A percentile compares a stretch with the other conserved stretches of the same genome.
These are phyloP conservation scores for Catamblyrhynchus diadema DNA, from an alignment of 2,797 vertebrate genomes.

Conservation along the genomic window DNA sequence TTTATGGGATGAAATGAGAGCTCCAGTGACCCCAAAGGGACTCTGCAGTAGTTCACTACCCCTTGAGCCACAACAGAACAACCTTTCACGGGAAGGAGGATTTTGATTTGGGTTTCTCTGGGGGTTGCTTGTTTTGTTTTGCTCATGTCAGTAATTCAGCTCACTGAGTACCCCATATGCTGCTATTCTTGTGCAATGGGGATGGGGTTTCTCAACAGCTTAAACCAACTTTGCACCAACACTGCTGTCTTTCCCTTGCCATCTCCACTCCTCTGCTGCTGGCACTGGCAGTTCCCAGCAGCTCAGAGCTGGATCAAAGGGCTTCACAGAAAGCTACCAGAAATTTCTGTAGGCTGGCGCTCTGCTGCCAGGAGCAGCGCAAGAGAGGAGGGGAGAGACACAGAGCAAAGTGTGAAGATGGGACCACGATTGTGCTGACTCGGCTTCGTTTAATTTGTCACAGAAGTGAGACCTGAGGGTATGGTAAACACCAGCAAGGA, in stretches of 20 bases:
- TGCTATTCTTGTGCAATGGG: background rate
- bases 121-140: background rate
- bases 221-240: background rate
- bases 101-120: background rate
- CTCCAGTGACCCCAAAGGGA: background rate
- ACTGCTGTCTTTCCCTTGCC: background rate
- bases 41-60: fast-evolving
- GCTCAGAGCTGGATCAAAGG: background rate
- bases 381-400: background rate
- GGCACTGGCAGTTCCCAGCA: background rate
- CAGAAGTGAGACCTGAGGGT: background rate
- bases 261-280: background rate
- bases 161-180: background rate
- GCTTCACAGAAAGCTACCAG: background rate
- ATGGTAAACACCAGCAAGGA: background rate
- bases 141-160: background rate
- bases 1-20: background rate
- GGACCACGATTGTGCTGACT: background rate
- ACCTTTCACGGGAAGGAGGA: fast-evolving
- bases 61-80: background rate
- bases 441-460: background rate
- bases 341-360: background rate
- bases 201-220: conserved; percentile 16
- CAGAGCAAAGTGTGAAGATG: background rate
- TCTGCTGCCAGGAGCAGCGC: background rate